Conservation (phyloP, 2,888 invertebrate genomes). For the Biston betularia region DNA sequence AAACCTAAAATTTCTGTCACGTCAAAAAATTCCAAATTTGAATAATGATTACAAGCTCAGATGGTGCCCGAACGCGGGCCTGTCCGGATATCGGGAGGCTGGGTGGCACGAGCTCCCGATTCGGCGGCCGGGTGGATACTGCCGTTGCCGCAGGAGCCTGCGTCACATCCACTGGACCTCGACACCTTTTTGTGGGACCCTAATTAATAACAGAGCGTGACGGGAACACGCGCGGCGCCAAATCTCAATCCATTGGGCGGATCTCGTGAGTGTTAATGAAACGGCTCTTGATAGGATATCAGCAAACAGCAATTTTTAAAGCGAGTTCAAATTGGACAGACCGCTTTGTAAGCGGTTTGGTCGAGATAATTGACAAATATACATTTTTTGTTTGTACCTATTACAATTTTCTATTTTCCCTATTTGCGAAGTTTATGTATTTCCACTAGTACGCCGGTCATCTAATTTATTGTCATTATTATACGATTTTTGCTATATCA, state of each 20-base stretch:
- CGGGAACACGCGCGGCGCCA: conserved; percentile 65
- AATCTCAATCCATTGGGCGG: conserved; percentile 55
- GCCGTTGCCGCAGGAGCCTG: conserved; percentile 81
- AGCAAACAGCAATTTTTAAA: conserved; percentile 35
- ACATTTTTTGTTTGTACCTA: not conserved
- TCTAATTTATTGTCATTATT: too few species aligned
- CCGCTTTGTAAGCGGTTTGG: conserved; percentile 11
- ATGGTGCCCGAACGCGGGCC: conserved; percentile 46
- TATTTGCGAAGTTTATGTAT: too few species aligned
- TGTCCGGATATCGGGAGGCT: conserved; percentile 42
- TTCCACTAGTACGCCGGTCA: too few species aligned
- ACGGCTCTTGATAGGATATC: conserved; percentile 44
- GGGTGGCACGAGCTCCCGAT: conserved; percentile 61
- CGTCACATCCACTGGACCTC: conserved; percentile 79
- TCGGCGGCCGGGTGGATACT: conserved; percentile 72
- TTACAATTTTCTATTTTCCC: too few species aligned
- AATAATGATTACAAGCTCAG: conserved; percentile 37
- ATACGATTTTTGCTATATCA: too few species aligned
- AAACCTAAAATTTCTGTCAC: conserved; percentile 39
- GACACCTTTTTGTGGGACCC: conserved; percentile 81
- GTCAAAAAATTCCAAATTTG: conserved; percentile 41
- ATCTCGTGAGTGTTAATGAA: conserved; percentile 57
- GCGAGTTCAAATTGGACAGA: conserved; percentile 15
- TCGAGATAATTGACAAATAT: not conserved
- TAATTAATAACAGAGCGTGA: conserved; percentile 80